phyloP scores from a whole-genome alignment of 2,888 invertebrate species.

The Mactromeris polynyma region DNA sequence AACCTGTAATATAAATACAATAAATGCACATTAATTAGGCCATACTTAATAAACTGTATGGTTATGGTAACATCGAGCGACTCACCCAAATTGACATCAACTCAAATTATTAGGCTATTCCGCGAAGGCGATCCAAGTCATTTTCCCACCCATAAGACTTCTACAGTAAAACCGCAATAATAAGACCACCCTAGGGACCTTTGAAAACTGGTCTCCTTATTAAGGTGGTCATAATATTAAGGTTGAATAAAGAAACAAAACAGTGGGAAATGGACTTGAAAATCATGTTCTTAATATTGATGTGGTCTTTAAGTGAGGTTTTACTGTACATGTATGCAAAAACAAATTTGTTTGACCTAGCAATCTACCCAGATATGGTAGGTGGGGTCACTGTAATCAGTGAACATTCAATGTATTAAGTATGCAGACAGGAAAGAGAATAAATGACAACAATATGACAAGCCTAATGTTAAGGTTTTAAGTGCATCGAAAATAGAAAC shows the following conservation, averaged over 20 bases:
- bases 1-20: constrained; percentile 44
- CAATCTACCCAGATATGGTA: too few species aligned
- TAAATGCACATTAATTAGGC: not conserved
- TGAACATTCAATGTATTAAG: not conserved
- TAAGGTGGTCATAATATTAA: too few species aligned
- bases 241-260: too few species aligned
- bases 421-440: not conserved
- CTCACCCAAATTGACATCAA: not conserved
- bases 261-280: too few species aligned
- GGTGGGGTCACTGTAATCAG: not conserved
- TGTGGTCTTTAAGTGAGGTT: too few species aligned
- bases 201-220: too few species aligned
- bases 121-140: not conserved
- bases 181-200: too few species aligned
- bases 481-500: not conserved
- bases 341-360: too few species aligned
- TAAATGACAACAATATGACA: not conserved
- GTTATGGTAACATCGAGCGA: not conserved
- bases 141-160: not conserved
- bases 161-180: not conserved
- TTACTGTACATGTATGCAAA: too few species aligned
- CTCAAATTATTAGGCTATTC: not conserved
- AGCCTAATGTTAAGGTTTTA: not conserved
- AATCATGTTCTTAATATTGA: too few species aligned
- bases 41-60: not conserved